A percentile compares a stretch with the other conserved stretches of the same genome.
These are phyloP conservation scores for Euphydryas editha DNA, from an alignment of 2,888 invertebrate genomes.

Conservation along the genomic window DNA sequence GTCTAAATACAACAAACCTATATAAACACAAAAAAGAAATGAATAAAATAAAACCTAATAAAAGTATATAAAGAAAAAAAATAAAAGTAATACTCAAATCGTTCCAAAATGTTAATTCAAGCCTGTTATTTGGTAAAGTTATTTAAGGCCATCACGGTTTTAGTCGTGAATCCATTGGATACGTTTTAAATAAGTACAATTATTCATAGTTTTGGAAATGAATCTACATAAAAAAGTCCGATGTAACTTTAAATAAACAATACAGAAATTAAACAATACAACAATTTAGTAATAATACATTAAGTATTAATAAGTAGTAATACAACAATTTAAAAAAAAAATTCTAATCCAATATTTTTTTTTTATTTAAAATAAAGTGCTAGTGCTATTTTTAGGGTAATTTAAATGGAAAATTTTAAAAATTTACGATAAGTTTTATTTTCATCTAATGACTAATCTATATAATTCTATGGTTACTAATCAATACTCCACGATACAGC, in stretches of 20 bases:
- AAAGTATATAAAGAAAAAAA: neutral
- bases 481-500: neutral
- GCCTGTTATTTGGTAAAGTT: conserved; percentile 5
- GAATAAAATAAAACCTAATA: too few species aligned
- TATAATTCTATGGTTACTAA: neutral
- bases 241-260: neutral
- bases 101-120: neutral
- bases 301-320: too few species aligned
- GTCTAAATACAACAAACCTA: too few species aligned
- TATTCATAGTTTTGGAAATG: neutral
- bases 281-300: neutral
- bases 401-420: too few species aligned
- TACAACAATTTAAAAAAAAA: too few species aligned
- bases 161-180: neutral
- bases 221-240: neutral
- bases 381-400: too few species aligned
- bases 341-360: too few species aligned
- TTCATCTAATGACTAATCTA: too few species aligned
- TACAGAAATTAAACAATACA: neutral
- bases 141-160: neutral
- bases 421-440: too few species aligned
- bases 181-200: neutral
- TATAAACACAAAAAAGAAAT: too few species aligned
- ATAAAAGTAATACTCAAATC: neutral
- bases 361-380: too few species aligned